Evolutionary conservation across 1,140 invertebrate genomes (phyloP).

Genomic region (Brachionus sp.): DNA sequence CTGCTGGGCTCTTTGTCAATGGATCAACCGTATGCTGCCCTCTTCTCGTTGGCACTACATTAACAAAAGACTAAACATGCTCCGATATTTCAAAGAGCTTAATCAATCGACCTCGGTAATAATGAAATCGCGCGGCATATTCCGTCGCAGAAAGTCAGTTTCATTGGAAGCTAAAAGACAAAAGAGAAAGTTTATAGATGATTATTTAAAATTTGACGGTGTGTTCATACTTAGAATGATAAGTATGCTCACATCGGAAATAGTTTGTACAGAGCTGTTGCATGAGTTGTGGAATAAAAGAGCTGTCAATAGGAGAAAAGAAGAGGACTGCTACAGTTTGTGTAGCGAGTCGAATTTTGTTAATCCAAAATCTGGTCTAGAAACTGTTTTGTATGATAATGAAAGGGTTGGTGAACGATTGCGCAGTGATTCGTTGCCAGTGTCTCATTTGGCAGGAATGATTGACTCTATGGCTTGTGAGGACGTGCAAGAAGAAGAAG

Average conservation of each 20-base stretch:
- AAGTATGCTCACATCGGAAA: conserved; percentile 28
- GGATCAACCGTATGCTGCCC: conserved; percentile 39
- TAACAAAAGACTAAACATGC: conserved; percentile 41
- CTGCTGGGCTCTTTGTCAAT: conserved; percentile 18
- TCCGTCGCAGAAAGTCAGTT: not conserved
- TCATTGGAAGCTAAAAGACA: not conserved
- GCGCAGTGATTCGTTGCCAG: not conserved
- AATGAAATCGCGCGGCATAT: not conserved
- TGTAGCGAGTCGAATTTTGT: not conserved
- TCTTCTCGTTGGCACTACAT: not conserved
- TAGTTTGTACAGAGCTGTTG: conserved; percentile 35
- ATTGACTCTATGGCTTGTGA: not conserved
- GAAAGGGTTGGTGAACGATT: not conserved
- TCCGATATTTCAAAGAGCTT: conserved; percentile 29
- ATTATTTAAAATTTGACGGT: conserved; percentile 43
- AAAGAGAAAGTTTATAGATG: conserved; percentile 29
- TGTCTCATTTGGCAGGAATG: not conserved
- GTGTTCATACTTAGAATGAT: conserved; percentile 45
- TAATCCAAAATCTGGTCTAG: not conserved
- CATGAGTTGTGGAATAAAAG: conserved; percentile 35
- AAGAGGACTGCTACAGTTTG: not conserved
- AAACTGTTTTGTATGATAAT: not conserved
- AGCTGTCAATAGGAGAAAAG: not conserved
- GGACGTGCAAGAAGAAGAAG: not conserved
- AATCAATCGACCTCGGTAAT: not conserved